These are phyloP conservation scores for Limosa lapponica DNA, from an alignment of 2,797 vertebrate species.

Conservation along the genomic window DNA sequence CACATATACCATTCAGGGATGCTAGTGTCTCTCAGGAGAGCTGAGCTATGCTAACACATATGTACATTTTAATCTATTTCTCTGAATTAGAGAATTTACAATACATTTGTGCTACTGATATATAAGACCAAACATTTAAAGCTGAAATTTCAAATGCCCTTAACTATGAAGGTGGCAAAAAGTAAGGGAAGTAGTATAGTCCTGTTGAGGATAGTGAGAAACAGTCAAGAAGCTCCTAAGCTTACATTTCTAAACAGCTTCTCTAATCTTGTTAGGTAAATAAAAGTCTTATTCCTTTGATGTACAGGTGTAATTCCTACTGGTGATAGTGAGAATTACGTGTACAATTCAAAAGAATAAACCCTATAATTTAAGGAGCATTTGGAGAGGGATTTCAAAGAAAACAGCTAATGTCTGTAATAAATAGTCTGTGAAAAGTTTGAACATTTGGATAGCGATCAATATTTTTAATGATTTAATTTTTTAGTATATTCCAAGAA, in stretches of 20 bases:
- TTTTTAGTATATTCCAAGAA: neutral
- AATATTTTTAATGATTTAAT: neutral
- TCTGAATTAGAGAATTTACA: neutral
- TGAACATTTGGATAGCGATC: neutral
- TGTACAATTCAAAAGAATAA: neutral
- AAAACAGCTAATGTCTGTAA: neutral
- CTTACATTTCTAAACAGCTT: neutral
- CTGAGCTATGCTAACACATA: rapidly evolving
- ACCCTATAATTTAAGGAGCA: neutral
- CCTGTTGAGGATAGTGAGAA: neutral
- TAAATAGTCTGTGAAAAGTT: neutral
- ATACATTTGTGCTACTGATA: neutral
- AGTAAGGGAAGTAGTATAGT: neutral
- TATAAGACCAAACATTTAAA: neutral
- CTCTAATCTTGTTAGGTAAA: neutral
- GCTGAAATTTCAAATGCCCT: neutral
- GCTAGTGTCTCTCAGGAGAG: neutral
- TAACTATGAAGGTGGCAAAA: neutral
- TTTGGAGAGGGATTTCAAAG: neutral
- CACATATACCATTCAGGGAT: neutral
- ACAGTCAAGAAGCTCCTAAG: neutral
- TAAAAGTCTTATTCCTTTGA: neutral
- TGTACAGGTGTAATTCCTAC: neutral
- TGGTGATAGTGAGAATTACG: neutral
- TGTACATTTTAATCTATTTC: neutral